Evolutionary conservation across 2,113 vertebrate species (phyloP).

Genomic region (Rhynchopsitta pachyrhyncha): DNA sequence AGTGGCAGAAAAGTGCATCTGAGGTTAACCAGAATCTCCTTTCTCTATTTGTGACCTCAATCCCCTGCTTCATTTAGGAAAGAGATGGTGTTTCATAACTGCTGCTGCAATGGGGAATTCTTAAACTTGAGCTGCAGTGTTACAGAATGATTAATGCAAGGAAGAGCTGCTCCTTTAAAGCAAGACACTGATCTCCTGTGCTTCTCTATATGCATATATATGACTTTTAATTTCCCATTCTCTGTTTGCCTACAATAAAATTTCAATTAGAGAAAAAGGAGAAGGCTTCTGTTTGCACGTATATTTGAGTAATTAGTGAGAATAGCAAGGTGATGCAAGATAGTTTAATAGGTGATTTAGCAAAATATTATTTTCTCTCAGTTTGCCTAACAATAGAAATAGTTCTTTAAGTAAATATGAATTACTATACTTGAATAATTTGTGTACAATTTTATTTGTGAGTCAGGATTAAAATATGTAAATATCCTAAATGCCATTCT

Average conservation of each 20-base stretch:
- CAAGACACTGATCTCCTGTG: background rate
- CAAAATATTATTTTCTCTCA: constrained; percentile 48
- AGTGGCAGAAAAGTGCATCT: background rate
- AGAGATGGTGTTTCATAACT: background rate
- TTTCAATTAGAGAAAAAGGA: constrained; percentile 58
- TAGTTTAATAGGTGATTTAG: constrained; percentile 50
- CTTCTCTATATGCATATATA: constrained; percentile 31
- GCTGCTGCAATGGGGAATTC: background rate
- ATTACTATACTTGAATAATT: background rate
- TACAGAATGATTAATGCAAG: background rate
- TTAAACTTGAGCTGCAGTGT: background rate
- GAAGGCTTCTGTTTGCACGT: constrained; percentile 48
- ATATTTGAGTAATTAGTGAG: constrained; percentile 53
- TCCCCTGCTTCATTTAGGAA: background rate
- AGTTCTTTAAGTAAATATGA: constrained; percentile 43
- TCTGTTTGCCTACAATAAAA: constrained; percentile 63
- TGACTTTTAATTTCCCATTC: constrained; percentile 47
- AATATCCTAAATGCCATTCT: background rate
- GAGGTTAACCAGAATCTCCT: background rate
- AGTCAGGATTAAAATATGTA: background rate
- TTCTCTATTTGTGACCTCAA: background rate
- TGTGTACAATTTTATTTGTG: background rate
- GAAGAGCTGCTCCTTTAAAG: background rate
- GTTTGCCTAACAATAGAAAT: background rate
- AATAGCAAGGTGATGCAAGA: background rate